phyloP scores from a whole-genome alignment of 2,797 vertebrate species.

The Urosaurus nigricauda region DNA sequence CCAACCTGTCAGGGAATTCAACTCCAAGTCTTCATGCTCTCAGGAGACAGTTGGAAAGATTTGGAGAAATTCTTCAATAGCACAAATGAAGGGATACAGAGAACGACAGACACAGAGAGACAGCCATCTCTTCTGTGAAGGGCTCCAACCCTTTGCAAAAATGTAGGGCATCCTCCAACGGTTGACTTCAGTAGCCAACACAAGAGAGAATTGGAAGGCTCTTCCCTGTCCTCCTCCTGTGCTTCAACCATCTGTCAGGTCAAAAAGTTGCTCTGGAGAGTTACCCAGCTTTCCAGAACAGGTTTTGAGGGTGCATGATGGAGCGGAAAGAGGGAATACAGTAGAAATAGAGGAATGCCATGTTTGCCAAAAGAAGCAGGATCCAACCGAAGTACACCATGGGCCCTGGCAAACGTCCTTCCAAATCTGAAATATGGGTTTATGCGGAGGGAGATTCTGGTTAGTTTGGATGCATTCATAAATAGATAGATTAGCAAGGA shows the following conservation, averaged over 20 bases:
- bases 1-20: slow-evolving; percentile 36
- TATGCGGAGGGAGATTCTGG: neutral
- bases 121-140: neutral
- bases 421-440: neutral
- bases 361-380: too few species aligned
- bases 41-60: neutral
- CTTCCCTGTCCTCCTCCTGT: too few species aligned
- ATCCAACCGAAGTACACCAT: too few species aligned
- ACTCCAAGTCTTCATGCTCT: slow-evolving; percentile 4
- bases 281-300: too few species aligned
- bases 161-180: neutral
- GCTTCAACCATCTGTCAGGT: too few species aligned
- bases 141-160: neutral
- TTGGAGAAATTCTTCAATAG: neutral
- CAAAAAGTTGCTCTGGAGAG: too few species aligned
- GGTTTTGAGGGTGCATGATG: too few species aligned
- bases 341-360: too few species aligned
- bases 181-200: too few species aligned
- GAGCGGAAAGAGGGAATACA: too few species aligned
- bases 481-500: neutral
- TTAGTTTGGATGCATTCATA: neutral
- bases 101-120: neutral
- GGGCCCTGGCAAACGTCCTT: too few species aligned
- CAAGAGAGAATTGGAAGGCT: too few species aligned
- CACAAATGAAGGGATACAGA: neutral